Conservation (phyloP, 2,888 invertebrate genomes). For the Lacanobia wlatinum region DNA sequence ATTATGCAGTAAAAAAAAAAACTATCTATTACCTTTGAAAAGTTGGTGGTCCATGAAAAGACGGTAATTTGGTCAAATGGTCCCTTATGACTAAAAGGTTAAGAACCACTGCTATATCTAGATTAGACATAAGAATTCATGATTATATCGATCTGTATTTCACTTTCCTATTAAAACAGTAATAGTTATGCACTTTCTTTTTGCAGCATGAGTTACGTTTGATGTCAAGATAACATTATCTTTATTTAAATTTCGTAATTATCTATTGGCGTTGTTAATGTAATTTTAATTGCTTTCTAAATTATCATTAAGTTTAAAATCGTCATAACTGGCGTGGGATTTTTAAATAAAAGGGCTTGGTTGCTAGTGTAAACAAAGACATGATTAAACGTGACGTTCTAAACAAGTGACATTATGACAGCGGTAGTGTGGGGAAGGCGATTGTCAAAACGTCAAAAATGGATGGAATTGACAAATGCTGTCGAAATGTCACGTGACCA, state of each 20-base stretch:
- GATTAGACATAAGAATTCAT: not conserved
- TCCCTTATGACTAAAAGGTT: too few relatives aligned
- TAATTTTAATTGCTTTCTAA: constrained; percentile 34
- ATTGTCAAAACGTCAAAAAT: too few relatives aligned
- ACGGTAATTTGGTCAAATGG: too few relatives aligned
- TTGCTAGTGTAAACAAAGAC: constrained; percentile 2
- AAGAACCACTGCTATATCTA: too few relatives aligned
- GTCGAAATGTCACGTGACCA: too few relatives aligned
- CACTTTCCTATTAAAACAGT: constrained; percentile 8
- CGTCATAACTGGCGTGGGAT: constrained; percentile 15
- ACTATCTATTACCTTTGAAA: too few relatives aligned
- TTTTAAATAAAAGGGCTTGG: constrained; percentile 19
- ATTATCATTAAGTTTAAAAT: constrained; percentile 21
- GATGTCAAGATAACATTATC: constrained; percentile 33
- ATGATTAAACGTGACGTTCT: not conserved
- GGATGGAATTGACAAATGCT: too few relatives aligned
- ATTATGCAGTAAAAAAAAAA: too few relatives aligned
- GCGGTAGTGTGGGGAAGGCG: too few relatives aligned
- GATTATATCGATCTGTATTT: constrained; percentile 14
- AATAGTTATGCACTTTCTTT: constrained; percentile 31
- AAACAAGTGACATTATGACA: not conserved
- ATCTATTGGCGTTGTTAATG: constrained; percentile 24
- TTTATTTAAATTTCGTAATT: constrained; percentile 22
- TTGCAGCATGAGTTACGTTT: constrained; percentile 27
- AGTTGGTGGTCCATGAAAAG: too few relatives aligned